Conservation (phyloP, 1,140 invertebrate species). For the Pantala flavescens region DNA sequence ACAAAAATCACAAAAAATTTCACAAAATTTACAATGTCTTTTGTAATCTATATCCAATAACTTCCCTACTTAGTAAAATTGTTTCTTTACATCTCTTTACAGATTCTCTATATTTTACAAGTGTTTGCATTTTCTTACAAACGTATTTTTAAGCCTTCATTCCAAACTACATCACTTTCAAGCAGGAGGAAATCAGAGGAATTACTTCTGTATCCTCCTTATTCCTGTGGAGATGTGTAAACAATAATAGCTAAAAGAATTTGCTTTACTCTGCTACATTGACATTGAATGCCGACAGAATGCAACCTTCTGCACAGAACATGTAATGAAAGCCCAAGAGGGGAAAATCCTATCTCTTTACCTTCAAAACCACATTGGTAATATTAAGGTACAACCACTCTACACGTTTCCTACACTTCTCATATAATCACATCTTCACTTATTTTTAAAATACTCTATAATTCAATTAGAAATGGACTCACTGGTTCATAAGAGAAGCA, state of each 20-base stretch:
- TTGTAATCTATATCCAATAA: background rate
- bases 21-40: slow-evolving; percentile 10
- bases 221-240: slow-evolving; percentile 5
- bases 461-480: slow-evolving; percentile 8
- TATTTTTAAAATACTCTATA: slow-evolving; percentile 11
- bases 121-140: slow-evolving; percentile 10
- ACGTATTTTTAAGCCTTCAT: background rate
- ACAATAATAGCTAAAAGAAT: slow-evolving; percentile 10
- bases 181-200: background rate
- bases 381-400: slow-evolving; percentile 1
- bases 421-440: slow-evolving; percentile 10
- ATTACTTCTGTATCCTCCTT: background rate
- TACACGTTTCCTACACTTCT: slow-evolving; percentile 9
- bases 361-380: slow-evolving; percentile 5
- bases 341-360: slow-evolving; percentile 2
- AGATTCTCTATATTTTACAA: background rate
- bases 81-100: background rate
- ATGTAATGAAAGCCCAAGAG: slow-evolving; percentile 1
- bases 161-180: slow-evolving; percentile 9
- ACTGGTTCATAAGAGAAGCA: slow-evolving; percentile 4
- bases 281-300: slow-evolving; percentile 4
- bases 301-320: slow-evolving; percentile 3
- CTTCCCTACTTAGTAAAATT: slow-evolving; percentile 3
- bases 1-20: slow-evolving; percentile 10
- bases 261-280: slow-evolving; percentile 9